Conservation (phyloP, 2,113 vertebrate genomes). For the Paracanthobrama guichenoti region DNA sequence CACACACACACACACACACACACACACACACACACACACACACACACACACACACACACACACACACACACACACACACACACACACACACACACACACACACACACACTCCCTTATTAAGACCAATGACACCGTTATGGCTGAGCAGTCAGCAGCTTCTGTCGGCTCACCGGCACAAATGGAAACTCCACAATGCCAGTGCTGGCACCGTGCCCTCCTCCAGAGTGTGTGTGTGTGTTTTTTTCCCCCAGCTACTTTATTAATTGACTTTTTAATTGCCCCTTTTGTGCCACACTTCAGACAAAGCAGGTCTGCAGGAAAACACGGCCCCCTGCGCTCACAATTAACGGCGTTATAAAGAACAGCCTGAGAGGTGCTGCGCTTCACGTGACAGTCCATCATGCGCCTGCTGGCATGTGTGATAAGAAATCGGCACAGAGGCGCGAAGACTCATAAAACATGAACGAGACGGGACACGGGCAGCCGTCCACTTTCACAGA, state of each 20-base stretch:
- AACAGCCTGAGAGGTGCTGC: background rate
- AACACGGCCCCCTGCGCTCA: background rate
- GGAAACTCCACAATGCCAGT: constrained; percentile 1
- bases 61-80: constrained; percentile 42
- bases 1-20: background rate
- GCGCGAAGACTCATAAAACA: background rate
- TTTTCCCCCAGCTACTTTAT: constrained; percentile 14
- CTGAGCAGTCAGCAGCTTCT: background rate
- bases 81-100: constrained; percentile 19
- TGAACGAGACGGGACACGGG: background rate
- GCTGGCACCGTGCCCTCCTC: background rate
- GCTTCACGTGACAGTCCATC: constrained; percentile 8
- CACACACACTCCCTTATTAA: constrained; percentile 68
- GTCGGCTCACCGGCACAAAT: background rate
- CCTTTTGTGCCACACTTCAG: constrained; percentile 34
- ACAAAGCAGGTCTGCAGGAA: constrained; percentile 1
- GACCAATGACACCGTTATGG: constrained; percentile 67
- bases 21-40: constrained; percentile 21
- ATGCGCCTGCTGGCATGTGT: constrained; percentile 9
- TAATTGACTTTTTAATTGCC: constrained; percentile 40
- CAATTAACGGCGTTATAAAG: constrained; percentile 8
- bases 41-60: constrained; percentile 35
- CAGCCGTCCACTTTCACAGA: background rate
- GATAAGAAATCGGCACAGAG: constrained; percentile 3
- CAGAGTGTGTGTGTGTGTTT: background rate